Conservation (phyloP, 2,888 invertebrate genomes). For the Eupithecia inturbata region DNA sequence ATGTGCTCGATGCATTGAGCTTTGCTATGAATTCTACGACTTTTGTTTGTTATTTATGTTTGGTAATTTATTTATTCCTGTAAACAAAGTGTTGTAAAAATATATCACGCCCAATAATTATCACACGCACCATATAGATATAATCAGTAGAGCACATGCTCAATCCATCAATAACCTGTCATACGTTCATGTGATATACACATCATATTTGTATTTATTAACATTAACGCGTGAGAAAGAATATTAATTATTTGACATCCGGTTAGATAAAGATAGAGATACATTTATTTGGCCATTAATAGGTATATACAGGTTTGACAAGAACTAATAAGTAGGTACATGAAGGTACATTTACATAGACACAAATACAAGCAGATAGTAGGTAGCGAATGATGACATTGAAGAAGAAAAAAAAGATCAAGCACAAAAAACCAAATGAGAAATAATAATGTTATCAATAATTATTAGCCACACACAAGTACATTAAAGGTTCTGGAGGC, state of each 20-base stretch:
- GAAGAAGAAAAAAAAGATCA: no score
- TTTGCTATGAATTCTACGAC: neutral
- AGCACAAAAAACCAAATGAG: no score
- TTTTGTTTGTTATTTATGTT: constrained; percentile 3
- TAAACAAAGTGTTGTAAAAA: constrained; percentile 17
- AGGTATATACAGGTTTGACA: no score
- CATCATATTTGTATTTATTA: constrained; percentile 53
- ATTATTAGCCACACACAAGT: no score
- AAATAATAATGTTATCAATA: no score
- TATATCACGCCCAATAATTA: constrained; percentile 26
- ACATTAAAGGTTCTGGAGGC: constrained; percentile 40
- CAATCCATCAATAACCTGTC: constrained; percentile 69
- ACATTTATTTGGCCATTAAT: no score
- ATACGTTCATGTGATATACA: constrained; percentile 54
- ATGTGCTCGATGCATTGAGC: no score
- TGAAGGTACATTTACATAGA: no score
- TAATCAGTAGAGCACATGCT: constrained; percentile 50
- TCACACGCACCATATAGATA: constrained; percentile 35
- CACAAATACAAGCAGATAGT: no score
- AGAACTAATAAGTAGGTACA: no score
- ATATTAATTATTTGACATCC: constrained; percentile 58
- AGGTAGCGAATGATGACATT: no score
- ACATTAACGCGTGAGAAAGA: constrained; percentile 53
- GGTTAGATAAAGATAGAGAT: no score
- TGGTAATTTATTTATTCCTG: constrained; percentile 7